These are phyloP conservation scores for Apis laboriosa DNA, from an alignment of 1,140 invertebrate genomes.

Conservation along the genomic window DNA sequence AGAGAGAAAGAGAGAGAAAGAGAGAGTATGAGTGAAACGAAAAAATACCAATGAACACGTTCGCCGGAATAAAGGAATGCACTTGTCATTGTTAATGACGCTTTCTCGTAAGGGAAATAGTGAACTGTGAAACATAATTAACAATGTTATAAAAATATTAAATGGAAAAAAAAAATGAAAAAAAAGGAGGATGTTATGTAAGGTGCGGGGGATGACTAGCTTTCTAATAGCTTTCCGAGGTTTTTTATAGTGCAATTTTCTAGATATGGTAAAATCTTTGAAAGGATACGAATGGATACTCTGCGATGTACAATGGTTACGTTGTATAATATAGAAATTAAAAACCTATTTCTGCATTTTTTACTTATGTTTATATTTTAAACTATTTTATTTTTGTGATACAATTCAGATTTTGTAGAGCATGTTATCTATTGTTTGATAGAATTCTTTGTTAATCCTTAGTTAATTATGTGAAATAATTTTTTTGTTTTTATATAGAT, in stretches of 20 bases:
- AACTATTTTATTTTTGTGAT: neutral
- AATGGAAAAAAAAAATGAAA: conserved; percentile 18
- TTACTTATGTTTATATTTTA: neutral
- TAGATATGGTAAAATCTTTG: neutral
- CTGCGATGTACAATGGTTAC: neutral
- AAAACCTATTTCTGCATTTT: conserved; percentile 14
- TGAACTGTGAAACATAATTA: conserved; percentile 56
- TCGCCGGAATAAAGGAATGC: conserved; percentile 23
- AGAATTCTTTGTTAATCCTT: neutral
- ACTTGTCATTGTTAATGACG: conserved; percentile 51
- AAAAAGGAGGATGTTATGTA: conserved; percentile 17
- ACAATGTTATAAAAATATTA: conserved; percentile 48
- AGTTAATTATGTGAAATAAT: neutral
- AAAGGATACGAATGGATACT: neutral
- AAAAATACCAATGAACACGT: conserved; percentile 19
- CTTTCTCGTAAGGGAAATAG: conserved; percentile 53
- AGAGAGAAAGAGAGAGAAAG: conserved; percentile 1
- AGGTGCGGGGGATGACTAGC: neutral
- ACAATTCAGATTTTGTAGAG: neutral
- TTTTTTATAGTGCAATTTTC: conserved; percentile 8
- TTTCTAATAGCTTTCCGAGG: conserved; percentile 8
- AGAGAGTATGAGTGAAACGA: neutral
- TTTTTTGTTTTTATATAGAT: neutral
- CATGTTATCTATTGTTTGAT: neutral
- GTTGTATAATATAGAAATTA: conserved; percentile 16